Evolutionary conservation across 1,140 invertebrate genomes (phyloP).

Genomic region (Orussus abietinus): DNA sequence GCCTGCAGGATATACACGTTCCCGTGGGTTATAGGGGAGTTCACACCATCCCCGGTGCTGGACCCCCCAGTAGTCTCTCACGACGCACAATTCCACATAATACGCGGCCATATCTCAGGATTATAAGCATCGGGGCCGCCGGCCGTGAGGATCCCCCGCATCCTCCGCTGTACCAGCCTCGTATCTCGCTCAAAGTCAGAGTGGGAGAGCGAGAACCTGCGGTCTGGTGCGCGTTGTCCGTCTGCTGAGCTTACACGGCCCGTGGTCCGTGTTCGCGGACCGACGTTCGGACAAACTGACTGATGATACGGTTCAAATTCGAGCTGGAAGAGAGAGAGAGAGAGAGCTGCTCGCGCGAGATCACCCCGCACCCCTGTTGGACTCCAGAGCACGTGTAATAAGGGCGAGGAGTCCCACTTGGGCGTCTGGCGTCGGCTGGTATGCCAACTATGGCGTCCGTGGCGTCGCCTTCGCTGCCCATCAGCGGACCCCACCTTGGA

Average conservation of each 20-base stretch:
- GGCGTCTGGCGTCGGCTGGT: constrained; percentile 18
- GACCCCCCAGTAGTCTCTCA: constrained; percentile 12
- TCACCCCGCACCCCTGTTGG: too few relatives aligned
- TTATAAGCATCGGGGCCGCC: constrained; percentile 31
- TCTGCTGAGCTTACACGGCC: background rate
- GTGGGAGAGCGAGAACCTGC: background rate
- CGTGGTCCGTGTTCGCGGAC: background rate
- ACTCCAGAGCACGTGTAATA: constrained; percentile 37
- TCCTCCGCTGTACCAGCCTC: constrained; percentile 19
- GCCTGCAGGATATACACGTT: too few relatives aligned
- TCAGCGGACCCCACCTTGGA: background rate
- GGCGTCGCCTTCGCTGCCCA: too few relatives aligned
- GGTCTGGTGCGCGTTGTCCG: background rate
- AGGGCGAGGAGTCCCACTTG: constrained; percentile 22
- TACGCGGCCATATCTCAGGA: constrained; percentile 52
- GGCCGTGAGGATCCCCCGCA: constrained; percentile 13
- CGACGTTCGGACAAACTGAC: constrained; percentile 8
- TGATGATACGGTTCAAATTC: constrained; percentile 31
- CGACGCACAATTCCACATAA: constrained; percentile 44
- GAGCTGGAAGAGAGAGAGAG: constrained; percentile 8
- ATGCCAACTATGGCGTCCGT: constrained; percentile 19
- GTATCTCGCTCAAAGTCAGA: constrained; percentile 7
- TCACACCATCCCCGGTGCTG: too few relatives aligned
- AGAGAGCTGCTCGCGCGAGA: constrained; percentile 16
- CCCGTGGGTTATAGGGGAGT: too few relatives aligned